A percentile compares a stretch with the other conserved stretches of the same genome.
These are phyloP conservation scores for Pterostichus madidus DNA, from an alignment of 2,888 invertebrate genomes.

Conservation along the genomic window DNA sequence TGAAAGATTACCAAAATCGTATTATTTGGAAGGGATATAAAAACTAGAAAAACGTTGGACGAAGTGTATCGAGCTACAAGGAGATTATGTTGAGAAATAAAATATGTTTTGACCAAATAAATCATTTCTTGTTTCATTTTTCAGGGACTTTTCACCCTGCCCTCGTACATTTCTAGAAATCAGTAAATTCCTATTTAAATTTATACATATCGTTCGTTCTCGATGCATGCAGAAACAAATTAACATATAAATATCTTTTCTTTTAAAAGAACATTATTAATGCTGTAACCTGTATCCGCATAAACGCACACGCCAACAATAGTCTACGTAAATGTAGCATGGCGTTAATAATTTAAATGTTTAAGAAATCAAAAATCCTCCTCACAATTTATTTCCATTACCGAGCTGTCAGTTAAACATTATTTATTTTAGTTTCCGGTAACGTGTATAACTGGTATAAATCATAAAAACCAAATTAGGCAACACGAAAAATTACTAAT, in stretches of 20 bases:
- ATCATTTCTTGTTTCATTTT: no score
- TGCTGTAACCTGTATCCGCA: constrained; percentile 30
- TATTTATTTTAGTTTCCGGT: constrained; percentile 64
- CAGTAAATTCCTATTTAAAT: constrained; percentile 37
- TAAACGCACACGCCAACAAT: constrained; percentile 49
- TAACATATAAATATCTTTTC: constrained; percentile 60
- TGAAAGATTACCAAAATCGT: no score
- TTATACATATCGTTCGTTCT: constrained; percentile 24
- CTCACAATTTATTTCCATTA: constrained; percentile 59
- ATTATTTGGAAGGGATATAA: no score
- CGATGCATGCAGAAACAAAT: constrained; percentile 53
- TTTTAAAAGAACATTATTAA: constrained; percentile 43
- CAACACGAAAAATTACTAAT: constrained; percentile 62
- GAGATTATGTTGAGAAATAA: no score
- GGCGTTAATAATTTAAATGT: constrained; percentile 58
- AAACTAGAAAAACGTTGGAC: no score
- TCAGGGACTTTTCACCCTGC: no score
- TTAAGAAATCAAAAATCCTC: constrained; percentile 59
- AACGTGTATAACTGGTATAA: constrained; percentile 62
- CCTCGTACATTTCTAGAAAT: constrained; percentile 25
- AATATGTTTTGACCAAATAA: no score
- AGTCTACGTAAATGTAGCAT: constrained; percentile 50
- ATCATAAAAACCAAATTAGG: constrained; percentile 60
- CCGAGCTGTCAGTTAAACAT: constrained; percentile 59
- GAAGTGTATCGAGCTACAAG: no score